Base-by-base conservation (phyloP, 1,140 invertebrate species). In the Solenopsis invicta region DNA sequence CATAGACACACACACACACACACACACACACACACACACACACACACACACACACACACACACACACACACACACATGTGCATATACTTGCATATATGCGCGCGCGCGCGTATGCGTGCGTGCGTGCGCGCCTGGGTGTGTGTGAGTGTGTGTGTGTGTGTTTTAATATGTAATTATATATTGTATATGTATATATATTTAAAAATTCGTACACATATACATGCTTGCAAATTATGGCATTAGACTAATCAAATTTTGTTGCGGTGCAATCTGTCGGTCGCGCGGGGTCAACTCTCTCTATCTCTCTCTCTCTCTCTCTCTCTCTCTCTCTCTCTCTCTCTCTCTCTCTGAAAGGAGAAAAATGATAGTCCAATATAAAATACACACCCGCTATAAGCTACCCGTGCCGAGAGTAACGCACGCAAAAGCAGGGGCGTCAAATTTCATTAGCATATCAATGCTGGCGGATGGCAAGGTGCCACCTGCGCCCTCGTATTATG, bases 361-460 rank as follows among this genome's bases (percentile, higher is more conserved):
- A 94, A 93, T 93, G 93, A 91, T 87, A 82, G 91, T 88, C 85
- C 45, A 52, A 72, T 59, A 74, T 16, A 88, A 66, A 82, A 80
- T 81, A 85, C 74, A 85, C 86, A 62, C 80, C 69, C 41, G 69
- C 18, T 80, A 67, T 71, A 59, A 41, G 24, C 59, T 29, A 72
- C 50, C 59, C 61, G 34, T 72, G 50, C 34, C 56, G 72, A 45
- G 86, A 69, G 76, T 72, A 86, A 85, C 80, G 69, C 56, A 48
- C 50, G 66, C 66, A 76, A 88, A 92, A 93, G 91, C 91, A 93
- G 94, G 95, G 94, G 95, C 94, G 93, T 95, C 95, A 95, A 95
- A 95, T 95, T 95, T 95, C 95, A 95, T 95, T 95, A 95, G 95
- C 95, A 95, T 95, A 95, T 95, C 95, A 95, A 95, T 95, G 95